Evolutionary conservation across 2,888 invertebrate genomes (phyloP), one percentile per base, ranked within the genome.

Genomic region (Temnothorax rugatulus): DNA sequence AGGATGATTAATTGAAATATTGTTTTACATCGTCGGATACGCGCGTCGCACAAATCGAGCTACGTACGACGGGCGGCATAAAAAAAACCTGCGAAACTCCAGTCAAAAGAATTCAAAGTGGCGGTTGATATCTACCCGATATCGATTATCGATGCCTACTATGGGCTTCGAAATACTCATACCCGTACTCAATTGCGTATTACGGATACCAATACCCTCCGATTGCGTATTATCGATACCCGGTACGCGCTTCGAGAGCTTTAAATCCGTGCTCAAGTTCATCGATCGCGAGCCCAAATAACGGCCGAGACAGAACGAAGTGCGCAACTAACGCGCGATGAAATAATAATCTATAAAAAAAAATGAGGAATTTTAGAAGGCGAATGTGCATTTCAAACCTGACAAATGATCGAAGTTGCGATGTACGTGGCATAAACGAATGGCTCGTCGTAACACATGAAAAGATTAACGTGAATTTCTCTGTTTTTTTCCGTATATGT

Each of bases 341-440:
- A 85, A 83, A 85, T 68, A 76, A 81, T 59, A 83, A 38, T 75
- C 21, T n/a, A 84, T 73, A 84, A 85, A 83, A 87, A 64, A 76
- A 64, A 76, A 7, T 85, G 66, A 64, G 77, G 83, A 77, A 76
- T 76, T 68, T 68, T 38, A 8, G 82, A 76, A 88, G 87, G 83
- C 68, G 59, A 84, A 25, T 18, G 21, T 34, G 52, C 21, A 8
- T 4, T 4, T 1, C 13, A 15, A 18, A 18, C 34, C 7, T 38
- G 0, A n/a, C 18, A 44, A 8, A 59, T 41, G 41, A n/a, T n/a
- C 7, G 8, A 15, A 44, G 8, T 15, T 21, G 15, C 71, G n/a
- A 38, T 69, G 15, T n/a, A 21, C n/a, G 38, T 4, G 3, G 25
- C 18, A 25, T n/a, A 8, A 59, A 41, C 29, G 5, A 41, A 11